phyloP scores from a whole-genome alignment of 2,888 invertebrate genomes.

The Agrochola circellaris region DNA sequence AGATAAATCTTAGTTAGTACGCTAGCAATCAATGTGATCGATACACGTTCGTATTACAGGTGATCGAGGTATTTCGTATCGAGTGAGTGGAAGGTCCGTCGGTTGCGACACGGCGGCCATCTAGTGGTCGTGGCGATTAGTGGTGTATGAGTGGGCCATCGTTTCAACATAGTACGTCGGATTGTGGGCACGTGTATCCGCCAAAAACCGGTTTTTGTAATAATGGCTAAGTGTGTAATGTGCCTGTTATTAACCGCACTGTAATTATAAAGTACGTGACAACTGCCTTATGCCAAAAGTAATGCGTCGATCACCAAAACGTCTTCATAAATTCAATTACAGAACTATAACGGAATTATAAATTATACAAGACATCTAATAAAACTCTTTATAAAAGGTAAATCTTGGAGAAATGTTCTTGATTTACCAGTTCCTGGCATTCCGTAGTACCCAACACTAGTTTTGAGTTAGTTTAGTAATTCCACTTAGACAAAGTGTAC shows the following conservation, averaged over 20 bases:
- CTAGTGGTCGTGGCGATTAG: slow-evolving; percentile 88
- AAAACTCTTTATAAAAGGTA: not conserved
- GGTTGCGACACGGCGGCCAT: slow-evolving; percentile 86
- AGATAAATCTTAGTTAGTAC: slow-evolving; percentile 50
- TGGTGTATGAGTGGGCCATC: slow-evolving; percentile 85
- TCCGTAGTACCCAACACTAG: slow-evolving; percentile 9
- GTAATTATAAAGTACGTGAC: slow-evolving; percentile 57
- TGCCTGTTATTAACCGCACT: slow-evolving; percentile 67
- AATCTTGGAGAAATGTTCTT: slow-evolving; percentile 22
- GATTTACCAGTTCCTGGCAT: slow-evolving; percentile 39
- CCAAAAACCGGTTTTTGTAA: slow-evolving; percentile 78
- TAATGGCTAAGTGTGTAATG: slow-evolving; percentile 72
- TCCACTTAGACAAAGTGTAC: slow-evolving; percentile 30
- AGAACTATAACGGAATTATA: not conserved
- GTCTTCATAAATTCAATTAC: not conserved
- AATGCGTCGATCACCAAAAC: not conserved
- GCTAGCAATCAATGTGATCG: slow-evolving; percentile 70
- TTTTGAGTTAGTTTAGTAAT: slow-evolving; percentile 27
- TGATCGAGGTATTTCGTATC: slow-evolving; percentile 82
- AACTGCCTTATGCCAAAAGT: slow-evolving; percentile 14
- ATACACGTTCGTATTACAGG: slow-evolving; percentile 78
- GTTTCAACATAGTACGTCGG: slow-evolving; percentile 84
- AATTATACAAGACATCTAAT: not conserved
- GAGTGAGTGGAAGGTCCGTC: slow-evolving; percentile 87
- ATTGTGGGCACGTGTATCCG: slow-evolving; percentile 77